Evolutionary conservation across 2,888 invertebrate species (phyloP).

Genomic region (Dasypogon diadema): DNA sequence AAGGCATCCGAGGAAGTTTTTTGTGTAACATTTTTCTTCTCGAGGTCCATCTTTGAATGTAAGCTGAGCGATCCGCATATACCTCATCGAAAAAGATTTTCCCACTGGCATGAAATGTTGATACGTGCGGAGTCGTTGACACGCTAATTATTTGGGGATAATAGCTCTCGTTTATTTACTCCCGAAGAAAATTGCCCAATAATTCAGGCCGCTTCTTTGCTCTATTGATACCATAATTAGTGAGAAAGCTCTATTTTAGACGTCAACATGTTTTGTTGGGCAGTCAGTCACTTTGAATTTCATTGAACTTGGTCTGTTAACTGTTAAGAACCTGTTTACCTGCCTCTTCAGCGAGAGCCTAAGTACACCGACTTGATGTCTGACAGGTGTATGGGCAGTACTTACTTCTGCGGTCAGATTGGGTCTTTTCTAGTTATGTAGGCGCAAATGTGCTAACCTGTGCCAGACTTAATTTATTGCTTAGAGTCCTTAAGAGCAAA

Average conservation of each 20-base stretch:
- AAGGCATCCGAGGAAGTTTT: neutral
- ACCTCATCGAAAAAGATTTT: neutral
- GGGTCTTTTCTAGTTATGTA: neutral
- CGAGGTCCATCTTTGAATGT: neutral
- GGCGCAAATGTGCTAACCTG: neutral
- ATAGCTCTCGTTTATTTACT: neutral
- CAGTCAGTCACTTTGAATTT: constrained; percentile 46
- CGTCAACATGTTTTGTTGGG: constrained; percentile 8
- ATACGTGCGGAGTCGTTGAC: constrained; percentile 28
- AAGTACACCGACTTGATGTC: neutral
- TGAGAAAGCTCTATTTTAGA: constrained; percentile 9
- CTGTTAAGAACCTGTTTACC: constrained; percentile 41
- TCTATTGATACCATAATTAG: constrained; percentile 19
- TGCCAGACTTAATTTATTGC: neutral
- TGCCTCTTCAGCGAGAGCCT: constrained; percentile 3
- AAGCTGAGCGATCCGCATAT: neutral
- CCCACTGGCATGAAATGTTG: neutral
- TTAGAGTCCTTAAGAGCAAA: neutral
- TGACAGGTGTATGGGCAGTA: neutral
- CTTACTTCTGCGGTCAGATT: neutral
- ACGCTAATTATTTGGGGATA: neutral
- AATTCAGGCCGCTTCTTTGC: neutral
- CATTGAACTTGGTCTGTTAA: constrained; percentile 43
- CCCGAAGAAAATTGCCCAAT: neutral
- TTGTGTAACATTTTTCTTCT: neutral